Evolutionary conservation across 2,888 invertebrate genomes (phyloP).

Genomic region (Plagodis pulveraria): DNA sequence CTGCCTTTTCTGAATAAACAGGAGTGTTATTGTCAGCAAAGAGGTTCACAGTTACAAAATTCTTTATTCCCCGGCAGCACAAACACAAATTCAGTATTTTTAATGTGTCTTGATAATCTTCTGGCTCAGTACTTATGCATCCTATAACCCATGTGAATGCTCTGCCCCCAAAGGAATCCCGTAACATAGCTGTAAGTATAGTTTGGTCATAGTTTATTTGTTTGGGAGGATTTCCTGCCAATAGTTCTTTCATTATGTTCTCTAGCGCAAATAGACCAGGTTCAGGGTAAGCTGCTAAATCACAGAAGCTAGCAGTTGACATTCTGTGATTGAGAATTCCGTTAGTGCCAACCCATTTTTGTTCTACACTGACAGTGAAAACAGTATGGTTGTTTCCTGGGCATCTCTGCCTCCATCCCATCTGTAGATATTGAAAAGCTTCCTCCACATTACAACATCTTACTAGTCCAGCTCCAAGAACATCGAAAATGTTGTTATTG

Average conservation of each 20-base stretch:
- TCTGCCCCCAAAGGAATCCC: slow-evolving; percentile 91
- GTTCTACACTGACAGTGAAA: slow-evolving; percentile 90
- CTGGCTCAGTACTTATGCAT: slow-evolving; percentile 89
- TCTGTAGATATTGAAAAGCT: slow-evolving; percentile 88
- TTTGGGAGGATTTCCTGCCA: slow-evolving; percentile 82
- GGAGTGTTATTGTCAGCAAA: slow-evolving; percentile 88
- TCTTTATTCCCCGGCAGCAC: slow-evolving; percentile 88
- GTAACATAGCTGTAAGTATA: slow-evolving; percentile 87
- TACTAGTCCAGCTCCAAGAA: slow-evolving; percentile 82
- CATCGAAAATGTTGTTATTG: slow-evolving; percentile 86
- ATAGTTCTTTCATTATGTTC: slow-evolving; percentile 85
- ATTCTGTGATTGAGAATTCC: slow-evolving; percentile 88
- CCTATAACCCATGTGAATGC: slow-evolving; percentile 90
- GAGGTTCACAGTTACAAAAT: slow-evolving; percentile 89
- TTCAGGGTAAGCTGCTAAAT: slow-evolving; percentile 86
- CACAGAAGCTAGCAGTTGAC: slow-evolving; percentile 91
- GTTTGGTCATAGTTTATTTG: slow-evolving; percentile 87
- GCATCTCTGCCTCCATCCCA: slow-evolving; percentile 86
- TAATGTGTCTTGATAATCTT: slow-evolving; percentile 88
- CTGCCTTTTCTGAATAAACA: slow-evolving; percentile 71
- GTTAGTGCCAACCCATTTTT: slow-evolving; percentile 89
- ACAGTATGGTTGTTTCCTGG: slow-evolving; percentile 87
- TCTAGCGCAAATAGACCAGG: slow-evolving; percentile 88
- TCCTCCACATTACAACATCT: slow-evolving; percentile 88
- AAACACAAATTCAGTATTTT: slow-evolving; percentile 88